Evolutionary conservation across 2,797 vertebrate species (phyloP), one percentile per base, ranked within the genome.

Genomic region (Parambassis ranga): DNA sequence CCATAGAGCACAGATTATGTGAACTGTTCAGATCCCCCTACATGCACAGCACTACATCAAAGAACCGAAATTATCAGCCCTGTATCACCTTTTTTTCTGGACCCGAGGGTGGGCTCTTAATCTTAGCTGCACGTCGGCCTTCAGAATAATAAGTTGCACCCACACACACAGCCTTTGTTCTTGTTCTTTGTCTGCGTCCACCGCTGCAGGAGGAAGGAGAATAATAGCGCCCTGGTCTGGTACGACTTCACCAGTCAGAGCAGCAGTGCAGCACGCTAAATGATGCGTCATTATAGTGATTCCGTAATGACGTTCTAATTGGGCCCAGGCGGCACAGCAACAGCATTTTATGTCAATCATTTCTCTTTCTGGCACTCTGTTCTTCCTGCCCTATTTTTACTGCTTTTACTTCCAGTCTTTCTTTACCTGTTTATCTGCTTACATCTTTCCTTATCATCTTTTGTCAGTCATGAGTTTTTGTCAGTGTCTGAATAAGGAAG

Each of bases 301-400:
- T 87, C 77, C 71, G 75, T 87, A 87, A 91, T 87, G 75, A 64
- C 2, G 4, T 63, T 79, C 37, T 86, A 89, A 90, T 88, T 86
- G 83, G 77, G 52, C 69, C 60, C 68, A 63, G 55, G 59, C 41
- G 32, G 69, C 49, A 31, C 9, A 7, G 60, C 66, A 10, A 56
- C 63, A 46, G 61, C 47, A 20, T 79, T 87, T 81, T 47, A 65
- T 62, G 56, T 83, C 81, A 81, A 73, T 89, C 80, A 87, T 79
- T 36, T 74, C 46, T 76, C 63, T 70, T 63, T 58, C 57, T 55
- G 59, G 37, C 19, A 8, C 35, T 26, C 22, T 49, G 19, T 36
- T 23, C 56, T 53, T 47, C 36, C 44, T 65, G 36, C 39, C 10
- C 47, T 58, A 20, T 36, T 26, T 49, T 23, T 28, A 14, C 15